phyloP scores from a whole-genome alignment of 2,797 vertebrate genomes.

The Moxostoma hubbsi region DNA sequence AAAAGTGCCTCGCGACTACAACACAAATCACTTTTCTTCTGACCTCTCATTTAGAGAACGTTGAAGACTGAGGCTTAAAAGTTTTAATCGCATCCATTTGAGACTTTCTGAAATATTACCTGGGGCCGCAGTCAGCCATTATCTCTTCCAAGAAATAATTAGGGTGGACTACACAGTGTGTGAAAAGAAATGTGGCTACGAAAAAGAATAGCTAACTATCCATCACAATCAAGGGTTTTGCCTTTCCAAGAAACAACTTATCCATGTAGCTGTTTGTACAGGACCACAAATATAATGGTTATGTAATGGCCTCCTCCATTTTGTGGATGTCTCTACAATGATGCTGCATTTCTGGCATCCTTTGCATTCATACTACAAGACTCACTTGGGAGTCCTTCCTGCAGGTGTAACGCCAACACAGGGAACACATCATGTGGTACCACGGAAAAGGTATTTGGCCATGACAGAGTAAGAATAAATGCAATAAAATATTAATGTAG shows the following conservation, averaged over 20 bases:
- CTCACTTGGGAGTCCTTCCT: constrained; percentile 45
- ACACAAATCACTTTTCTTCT: constrained; percentile 56
- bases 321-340: constrained; percentile 1
- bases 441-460: constrained; percentile 36
- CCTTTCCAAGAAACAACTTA: neutral
- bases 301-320: constrained; percentile 24
- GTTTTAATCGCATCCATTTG: neutral
- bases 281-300: constrained; percentile 23
- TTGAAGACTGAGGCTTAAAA: constrained; percentile 17
- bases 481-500: constrained; percentile 39
- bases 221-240: constrained; percentile 12
- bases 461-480: constrained; percentile 26
- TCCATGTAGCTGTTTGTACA: constrained; percentile 16
- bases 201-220: constrained; percentile 24
- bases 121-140: constrained; percentile 45
- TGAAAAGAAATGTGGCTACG: constrained; percentile 10
- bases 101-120: constrained; percentile 47
- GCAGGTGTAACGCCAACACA: constrained; percentile 40
- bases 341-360: constrained; percentile 20
- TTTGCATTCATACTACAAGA: constrained; percentile 51
- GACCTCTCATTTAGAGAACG: constrained; percentile 49
- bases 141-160: constrained; percentile 50
- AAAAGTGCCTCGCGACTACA: constrained; percentile 47
- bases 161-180: constrained; percentile 22
- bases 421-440: constrained; percentile 41